Percentiles rank a stretch among this genome's conserved stretches.
Conservation (phyloP, 64 coral and sea anemone species). For the Pocillopora verrucosa region DNA sequence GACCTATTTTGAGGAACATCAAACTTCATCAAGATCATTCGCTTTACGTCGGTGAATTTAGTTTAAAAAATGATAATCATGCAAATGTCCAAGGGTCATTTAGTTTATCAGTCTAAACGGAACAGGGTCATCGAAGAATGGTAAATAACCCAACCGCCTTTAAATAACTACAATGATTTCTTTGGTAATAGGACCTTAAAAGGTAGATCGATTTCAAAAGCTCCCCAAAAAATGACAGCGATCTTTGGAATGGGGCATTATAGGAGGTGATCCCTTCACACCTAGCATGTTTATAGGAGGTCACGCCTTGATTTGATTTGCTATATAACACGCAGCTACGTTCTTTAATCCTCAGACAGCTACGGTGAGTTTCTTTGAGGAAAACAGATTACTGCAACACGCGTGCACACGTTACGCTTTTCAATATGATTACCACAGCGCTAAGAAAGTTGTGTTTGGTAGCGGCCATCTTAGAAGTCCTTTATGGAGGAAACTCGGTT, state of each 20-base stretch:
- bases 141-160: neutral
- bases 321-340: neutral
- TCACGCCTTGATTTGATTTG: neutral
- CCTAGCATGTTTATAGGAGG: neutral
- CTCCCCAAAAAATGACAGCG: neutral
- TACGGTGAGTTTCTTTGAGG: too few relatives aligned
- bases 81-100: neutral
- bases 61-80: neutral
- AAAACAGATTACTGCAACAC: neutral
- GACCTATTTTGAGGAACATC: too few relatives aligned
- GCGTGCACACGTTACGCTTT: neutral
- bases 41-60: neutral
- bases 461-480: neutral
- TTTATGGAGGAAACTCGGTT: neutral
- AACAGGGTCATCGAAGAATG: neutral
- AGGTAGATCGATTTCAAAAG: neutral
- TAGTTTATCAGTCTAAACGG: conserved; percentile 1
- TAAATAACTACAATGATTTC: neutral
- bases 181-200: neutral
- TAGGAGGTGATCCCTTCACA: neutral
- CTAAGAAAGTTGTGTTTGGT: conserved; percentile 7
- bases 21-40: too few relatives aligned
- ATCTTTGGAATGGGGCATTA: neutral
- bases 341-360: neutral
- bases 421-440: neutral